Percentiles rank a stretch among this genome's conserved stretches.
phyloP scores from a whole-genome alignment of 2,113 vertebrate species.

The Cervus canadensis region DNA sequence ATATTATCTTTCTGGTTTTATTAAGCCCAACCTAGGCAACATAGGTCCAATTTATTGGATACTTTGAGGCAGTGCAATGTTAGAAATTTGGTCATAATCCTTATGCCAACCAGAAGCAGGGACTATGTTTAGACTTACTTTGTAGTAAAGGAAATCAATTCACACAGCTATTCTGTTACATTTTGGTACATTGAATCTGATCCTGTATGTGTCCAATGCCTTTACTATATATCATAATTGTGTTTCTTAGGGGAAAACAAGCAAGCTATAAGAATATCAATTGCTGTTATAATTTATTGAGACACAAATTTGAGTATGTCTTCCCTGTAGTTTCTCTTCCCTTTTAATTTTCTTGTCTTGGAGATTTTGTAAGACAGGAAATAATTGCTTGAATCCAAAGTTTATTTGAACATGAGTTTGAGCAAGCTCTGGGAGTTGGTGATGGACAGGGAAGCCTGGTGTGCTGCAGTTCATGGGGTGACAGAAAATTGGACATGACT shows the following conservation, averaged over 20 bases:
- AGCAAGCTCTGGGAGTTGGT: neutral
- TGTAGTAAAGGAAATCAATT: neutral
- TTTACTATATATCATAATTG: neutral
- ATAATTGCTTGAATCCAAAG: neutral
- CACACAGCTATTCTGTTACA: neutral
- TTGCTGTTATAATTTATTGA: neutral
- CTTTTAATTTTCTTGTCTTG: neutral
- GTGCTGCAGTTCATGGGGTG: neutral
- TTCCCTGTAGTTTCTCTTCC: neutral
- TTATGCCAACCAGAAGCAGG: neutral
- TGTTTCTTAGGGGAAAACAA: neutral
- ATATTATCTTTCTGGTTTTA: neutral
- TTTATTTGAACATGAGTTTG: neutral
- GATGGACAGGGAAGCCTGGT: neutral
- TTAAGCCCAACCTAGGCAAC: neutral
- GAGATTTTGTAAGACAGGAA: neutral
- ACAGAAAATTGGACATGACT: rapidly evolving
- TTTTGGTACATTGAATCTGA: neutral
- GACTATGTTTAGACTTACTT: neutral
- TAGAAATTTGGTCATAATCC: neutral
- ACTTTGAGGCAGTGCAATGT: neutral
- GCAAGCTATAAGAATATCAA: neutral
- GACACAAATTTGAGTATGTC: neutral
- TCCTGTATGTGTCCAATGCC: neutral
- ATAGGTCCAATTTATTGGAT: neutral